Evolutionary conservation across 2,888 invertebrate species (phyloP), one percentile per base, ranked within the genome.

Genomic region (Sylvicola cinctus): DNA sequence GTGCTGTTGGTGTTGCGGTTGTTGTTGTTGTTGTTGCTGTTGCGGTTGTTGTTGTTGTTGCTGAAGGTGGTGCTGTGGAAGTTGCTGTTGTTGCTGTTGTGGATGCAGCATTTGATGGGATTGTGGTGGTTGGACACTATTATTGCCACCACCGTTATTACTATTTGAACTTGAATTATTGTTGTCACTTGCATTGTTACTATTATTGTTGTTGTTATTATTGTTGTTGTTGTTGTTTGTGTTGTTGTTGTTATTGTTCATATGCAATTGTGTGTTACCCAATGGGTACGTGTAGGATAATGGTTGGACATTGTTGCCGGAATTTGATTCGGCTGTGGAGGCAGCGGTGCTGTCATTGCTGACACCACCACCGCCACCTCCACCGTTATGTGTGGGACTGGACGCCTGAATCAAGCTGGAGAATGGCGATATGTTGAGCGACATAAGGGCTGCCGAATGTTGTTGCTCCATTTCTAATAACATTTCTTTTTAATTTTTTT

Each of bases 391-490:
- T 44, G 55, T 16, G n/a, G 70, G 73, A 50, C 76, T 76, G 46
- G 73, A 70, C 46, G 73, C 73, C 44, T 78, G 76, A 51, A 74
- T 77, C 46, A 71, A 63, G 51, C 68, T 70, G 53, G 75, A 75
- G 61, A 81, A 84, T 47, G 83, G 78, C 63, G 81, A 79, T 76
- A 84, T 80, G 66, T 79, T 83, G 53, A 83, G 70, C 60, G 81
- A 80, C 67, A 81, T 75, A 64, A 83, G 70, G 66, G 78, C 74
- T 62, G 70, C 66, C 46, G 70, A 65, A 60, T 71, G 68, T 63
- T 71, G 70, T 62, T 78, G 80, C 65, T 84, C 83, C 84, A 84
- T 84, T 62, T 74, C 73, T 65, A 74, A 72, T 72, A 74, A 70
- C 75, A 75, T 75, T 63, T 65, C 67, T 36, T 23, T 15, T 8